A percentile compares a stretch with the other conserved stretches of the same genome.
phyloP scores from a whole-genome alignment of 2,888 invertebrate genomes.

The Lucinisca nassula region DNA sequence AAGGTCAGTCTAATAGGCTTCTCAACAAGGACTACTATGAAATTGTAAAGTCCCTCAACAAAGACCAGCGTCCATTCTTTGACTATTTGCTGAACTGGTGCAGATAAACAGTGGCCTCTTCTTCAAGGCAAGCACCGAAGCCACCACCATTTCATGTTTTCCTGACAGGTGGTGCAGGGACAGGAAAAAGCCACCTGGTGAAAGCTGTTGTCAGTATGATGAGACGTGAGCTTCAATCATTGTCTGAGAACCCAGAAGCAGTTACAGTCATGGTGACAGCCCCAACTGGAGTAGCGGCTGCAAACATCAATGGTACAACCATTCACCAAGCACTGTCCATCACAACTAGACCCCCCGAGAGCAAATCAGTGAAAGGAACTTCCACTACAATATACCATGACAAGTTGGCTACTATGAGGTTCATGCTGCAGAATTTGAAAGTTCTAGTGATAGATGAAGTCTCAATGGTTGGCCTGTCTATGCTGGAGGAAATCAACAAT shows the following conservation, averaged over 20 bases:
- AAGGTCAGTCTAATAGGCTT: background rate
- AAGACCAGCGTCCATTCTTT: background rate
- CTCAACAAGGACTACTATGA: background rate
- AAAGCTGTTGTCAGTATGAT: conserved; percentile 43
- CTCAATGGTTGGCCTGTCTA: background rate
- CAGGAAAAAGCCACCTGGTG: conserved; percentile 67
- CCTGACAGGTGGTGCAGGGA: conserved; percentile 68
- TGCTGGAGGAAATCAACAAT: background rate
- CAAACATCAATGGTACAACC: background rate
- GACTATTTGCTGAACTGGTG: background rate
- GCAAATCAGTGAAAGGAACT: no score
- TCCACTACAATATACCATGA: background rate
- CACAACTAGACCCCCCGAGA: no score
- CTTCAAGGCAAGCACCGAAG: background rate
- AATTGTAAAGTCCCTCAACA: background rate
- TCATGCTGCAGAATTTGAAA: background rate
- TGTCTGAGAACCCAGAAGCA: background rate
- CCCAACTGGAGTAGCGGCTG: no score
- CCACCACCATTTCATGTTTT: conserved; percentile 58
- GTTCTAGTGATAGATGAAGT: background rate
- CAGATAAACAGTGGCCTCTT: background rate
- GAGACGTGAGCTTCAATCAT: background rate
- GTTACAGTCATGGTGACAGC: background rate
- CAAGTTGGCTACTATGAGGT: background rate
- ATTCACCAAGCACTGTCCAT: conserved; percentile 2